Evolutionary conservation across 2,888 invertebrate species (phyloP).

Genomic region (Masnerella sp.): DNA sequence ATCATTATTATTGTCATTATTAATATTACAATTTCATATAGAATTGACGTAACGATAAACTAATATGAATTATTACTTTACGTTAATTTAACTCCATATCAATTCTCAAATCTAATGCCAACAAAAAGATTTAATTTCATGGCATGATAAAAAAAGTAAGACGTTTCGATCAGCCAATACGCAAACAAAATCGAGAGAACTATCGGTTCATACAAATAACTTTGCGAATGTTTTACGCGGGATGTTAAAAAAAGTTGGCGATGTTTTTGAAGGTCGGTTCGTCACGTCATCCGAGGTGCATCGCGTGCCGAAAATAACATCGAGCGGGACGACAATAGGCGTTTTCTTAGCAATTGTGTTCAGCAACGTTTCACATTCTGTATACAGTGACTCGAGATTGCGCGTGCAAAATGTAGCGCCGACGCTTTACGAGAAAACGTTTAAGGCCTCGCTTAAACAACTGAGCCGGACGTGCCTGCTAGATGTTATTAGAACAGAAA

Average conservation of each 20-base stretch:
- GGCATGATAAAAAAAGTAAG: too few species aligned
- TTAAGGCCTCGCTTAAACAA: slow-evolving; percentile 65
- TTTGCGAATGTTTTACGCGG: slow-evolving; percentile 33
- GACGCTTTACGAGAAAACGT: slow-evolving; percentile 69
- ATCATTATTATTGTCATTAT: slow-evolving; percentile 1
- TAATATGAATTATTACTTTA: too few species aligned
- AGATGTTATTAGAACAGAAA: slow-evolving; percentile 69
- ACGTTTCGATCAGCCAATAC: too few species aligned
- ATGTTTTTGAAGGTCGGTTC: slow-evolving; percentile 52
- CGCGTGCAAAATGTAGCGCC: slow-evolving; percentile 61
- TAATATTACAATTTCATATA: too few species aligned
- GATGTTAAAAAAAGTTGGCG: slow-evolving; percentile 62
- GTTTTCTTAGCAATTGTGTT: slow-evolving; percentile 34
- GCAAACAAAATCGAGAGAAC: too few species aligned
- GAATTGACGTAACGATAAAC: too few species aligned
- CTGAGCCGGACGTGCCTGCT: slow-evolving; percentile 66
- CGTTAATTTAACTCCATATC: too few species aligned
- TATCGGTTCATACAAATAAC: slow-evolving; percentile 13
- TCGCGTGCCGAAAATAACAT: slow-evolving; percentile 75
- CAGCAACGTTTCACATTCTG: slow-evolving; percentile 18
- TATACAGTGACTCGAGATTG: slow-evolving; percentile 32
- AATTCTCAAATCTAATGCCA: too few species aligned
- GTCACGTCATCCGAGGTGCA: slow-evolving; percentile 65
- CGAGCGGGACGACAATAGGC: slow-evolving; percentile 61
- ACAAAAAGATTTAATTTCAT: too few species aligned